Percentiles rank a stretch among this genome's conserved stretches.
These are phyloP conservation scores for Chloroceryle aenea DNA, from an alignment of 2,113 vertebrate genomes.

Conservation along the genomic window DNA sequence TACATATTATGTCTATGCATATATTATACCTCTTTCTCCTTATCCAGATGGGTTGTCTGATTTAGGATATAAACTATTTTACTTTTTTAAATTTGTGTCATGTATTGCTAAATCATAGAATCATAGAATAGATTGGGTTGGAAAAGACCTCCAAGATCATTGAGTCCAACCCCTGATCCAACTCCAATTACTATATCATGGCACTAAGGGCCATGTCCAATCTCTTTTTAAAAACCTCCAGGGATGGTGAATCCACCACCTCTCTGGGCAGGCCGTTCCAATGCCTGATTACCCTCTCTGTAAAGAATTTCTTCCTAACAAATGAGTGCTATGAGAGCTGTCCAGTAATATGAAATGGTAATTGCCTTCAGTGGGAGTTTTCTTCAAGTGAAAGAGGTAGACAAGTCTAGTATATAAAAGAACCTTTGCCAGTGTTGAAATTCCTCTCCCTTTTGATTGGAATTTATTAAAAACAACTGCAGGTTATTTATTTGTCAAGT, in stretches of 20 bases:
- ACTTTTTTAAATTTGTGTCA: neutral
- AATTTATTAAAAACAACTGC: neutral
- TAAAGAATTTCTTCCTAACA: too few relatives aligned
- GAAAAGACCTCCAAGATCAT: too few relatives aligned
- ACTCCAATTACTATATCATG: too few relatives aligned
- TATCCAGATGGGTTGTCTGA: neutral
- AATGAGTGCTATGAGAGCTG: neutral
- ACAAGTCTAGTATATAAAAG: neutral
- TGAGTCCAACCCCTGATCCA: too few relatives aligned
- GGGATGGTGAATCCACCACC: too few relatives aligned
- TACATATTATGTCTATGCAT: neutral
- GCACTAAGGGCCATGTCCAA: too few relatives aligned
- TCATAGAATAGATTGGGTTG: too few relatives aligned
- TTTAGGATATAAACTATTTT: neutral
- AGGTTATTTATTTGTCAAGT: neutral
- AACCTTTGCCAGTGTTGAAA: neutral
- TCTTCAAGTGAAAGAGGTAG: neutral
- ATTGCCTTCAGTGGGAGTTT: conserved; percentile 13
- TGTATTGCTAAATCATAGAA: neutral
- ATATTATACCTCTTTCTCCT: neutral
- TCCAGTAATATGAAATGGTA: neutral
- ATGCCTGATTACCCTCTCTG: too few relatives aligned
- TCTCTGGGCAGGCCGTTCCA: too few relatives aligned
- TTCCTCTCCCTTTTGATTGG: neutral
- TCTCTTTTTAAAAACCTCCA: too few relatives aligned